Base-by-base conservation (phyloP, 1,140 invertebrate species). In the Drosophila willistoni region DNA sequence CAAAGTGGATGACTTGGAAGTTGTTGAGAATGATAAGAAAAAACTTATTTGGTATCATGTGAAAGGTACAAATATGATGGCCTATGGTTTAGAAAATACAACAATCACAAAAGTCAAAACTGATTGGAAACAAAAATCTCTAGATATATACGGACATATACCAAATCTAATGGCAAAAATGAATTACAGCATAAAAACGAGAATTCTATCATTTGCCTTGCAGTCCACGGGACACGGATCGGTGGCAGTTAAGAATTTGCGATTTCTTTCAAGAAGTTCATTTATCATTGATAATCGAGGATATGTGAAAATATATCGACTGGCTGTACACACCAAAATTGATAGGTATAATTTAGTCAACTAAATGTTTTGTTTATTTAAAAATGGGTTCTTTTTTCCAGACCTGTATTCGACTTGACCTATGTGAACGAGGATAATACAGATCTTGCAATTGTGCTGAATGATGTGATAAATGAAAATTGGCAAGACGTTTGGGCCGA, bases 341-440 rank as follows among this genome's bases (percentile, higher is more conserved):
- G 51, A 55, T 6, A 12, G 51, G 51, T 55, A 55, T n/a, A 55
- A 13, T 5, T 5, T 7, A 7, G 2, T 12, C 12, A 0, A 13
- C 10, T n/a, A 39, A 13, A 39, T 5, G 36, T 13, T 39, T 29
- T 39, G 3, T 4, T 39, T 3, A 13, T 39, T 12, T 13, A 13
- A 12, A n/a, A 39, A 13, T 39, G 3, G 1, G 36, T 13, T 25
- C 7, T n/a, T 6, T 55, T 55, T 13, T 25, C 19, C 51, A 55
- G 51, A 5, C 25, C 19, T 12, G 14, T 55, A 5, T 55, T 55
- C 12, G 51, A 55, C 29, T 25, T 25, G 10, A 55, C 51, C 6
- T n/a, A 56, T 29, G 54, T 56, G 4, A 56, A 56, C n/a, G 22
- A 25, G 22, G 54, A 33, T n/a, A 56, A 29, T 33, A 29, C 54